A percentile compares a stretch with the other conserved stretches of the same genome.
Conservation (phyloP, 2,113 vertebrate species). For the Hipposideros armiger region DNA sequence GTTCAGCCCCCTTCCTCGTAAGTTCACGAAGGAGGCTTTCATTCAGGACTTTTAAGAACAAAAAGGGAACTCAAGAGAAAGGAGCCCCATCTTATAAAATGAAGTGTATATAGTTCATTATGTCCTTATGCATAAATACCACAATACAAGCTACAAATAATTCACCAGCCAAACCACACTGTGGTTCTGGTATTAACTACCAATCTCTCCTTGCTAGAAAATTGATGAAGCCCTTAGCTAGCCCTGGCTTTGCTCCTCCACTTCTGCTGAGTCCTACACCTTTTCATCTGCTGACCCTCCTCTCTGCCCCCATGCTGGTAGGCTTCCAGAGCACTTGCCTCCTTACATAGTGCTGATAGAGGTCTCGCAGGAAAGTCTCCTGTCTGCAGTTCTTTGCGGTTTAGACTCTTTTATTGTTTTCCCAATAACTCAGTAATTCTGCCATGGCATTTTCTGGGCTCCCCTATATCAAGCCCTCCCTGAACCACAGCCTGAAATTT, state of each 20-base stretch:
- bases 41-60: background rate
- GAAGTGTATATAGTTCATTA: background rate
- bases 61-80: background rate
- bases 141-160: background rate
- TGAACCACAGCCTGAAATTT: background rate
- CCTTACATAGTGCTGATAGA: background rate
- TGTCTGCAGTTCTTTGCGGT: background rate
- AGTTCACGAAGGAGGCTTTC: background rate
- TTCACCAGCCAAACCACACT: background rate
- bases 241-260: accelerated
- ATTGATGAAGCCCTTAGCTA: background rate
- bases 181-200: background rate
- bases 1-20: background rate
- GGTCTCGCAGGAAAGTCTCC: background rate
- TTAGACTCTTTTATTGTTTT: background rate
- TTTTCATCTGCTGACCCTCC: background rate
- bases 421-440: background rate
- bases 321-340: background rate
- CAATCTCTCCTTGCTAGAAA: background rate
- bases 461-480: background rate
- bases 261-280: background rate
- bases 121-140: conserved; percentile 40
- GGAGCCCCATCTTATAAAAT: background rate
- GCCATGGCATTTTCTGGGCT: background rate
- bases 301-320: background rate